phyloP scores from a whole-genome alignment of 2,113 vertebrate species.

The sheep (Ovis aries) region DNA sequence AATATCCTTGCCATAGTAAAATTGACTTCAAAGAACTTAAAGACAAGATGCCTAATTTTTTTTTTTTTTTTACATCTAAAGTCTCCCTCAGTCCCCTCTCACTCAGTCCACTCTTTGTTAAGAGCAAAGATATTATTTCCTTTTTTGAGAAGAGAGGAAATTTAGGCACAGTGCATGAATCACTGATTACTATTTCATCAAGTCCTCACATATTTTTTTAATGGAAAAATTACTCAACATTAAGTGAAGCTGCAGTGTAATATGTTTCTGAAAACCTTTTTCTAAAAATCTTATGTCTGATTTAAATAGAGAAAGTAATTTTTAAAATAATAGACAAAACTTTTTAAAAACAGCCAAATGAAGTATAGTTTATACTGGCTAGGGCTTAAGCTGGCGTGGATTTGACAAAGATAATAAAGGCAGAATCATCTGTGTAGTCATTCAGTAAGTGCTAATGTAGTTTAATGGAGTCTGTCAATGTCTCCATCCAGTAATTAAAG shows the following conservation, averaged over 20 bases:
- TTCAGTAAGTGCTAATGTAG: constrained; percentile 38
- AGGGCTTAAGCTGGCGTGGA: constrained; percentile 44
- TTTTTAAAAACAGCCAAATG: constrained; percentile 44
- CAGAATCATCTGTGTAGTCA: constrained; percentile 50
- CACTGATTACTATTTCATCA: constrained; percentile 19
- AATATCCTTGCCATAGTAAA: constrained; percentile 55
- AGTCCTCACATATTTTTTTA: constrained; percentile 22
- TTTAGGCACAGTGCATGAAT: not conserved
- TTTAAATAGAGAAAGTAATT: constrained; percentile 53
- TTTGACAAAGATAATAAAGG: constrained; percentile 53
- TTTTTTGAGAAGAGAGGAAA: constrained; percentile 29
- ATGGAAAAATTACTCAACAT: constrained; percentile 11
- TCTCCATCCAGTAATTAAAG: constrained; percentile 47
- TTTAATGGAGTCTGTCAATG: constrained; percentile 4
- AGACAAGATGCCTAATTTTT: not conserved
- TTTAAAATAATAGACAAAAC: constrained; percentile 35
- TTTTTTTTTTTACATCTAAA: not conserved
- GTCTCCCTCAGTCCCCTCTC: not conserved
- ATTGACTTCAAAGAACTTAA: constrained; percentile 34
- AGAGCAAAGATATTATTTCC: constrained; percentile 34
- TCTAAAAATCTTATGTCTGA: constrained; percentile 52
- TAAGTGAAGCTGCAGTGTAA: constrained; percentile 28
- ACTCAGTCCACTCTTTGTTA: not conserved
- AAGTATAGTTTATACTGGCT: constrained; percentile 38
- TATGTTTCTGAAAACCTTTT: constrained; percentile 31